Evolutionary conservation across 2,113 vertebrate species (phyloP), one percentile per base, ranked within the genome.

Genomic region (Pipa parva): DNA sequence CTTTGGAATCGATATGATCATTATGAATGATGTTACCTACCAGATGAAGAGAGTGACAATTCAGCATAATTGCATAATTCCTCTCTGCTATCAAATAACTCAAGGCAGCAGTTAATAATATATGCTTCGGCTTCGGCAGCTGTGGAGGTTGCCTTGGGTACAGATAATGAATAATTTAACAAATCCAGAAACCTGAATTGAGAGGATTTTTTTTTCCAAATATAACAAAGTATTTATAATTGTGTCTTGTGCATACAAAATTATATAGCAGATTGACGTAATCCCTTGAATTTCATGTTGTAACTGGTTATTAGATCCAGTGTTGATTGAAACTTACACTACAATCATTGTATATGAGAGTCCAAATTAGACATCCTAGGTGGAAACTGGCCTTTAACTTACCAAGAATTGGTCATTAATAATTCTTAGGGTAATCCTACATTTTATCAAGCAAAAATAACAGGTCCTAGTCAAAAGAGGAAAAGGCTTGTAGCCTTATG

Each of bases 101-200:
- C 24, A 54, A 60, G 51, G 33, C 22, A 70, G n/a, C 36, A 61
- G 46, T 70, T 61, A 70, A 60, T 68, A 68, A 70, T 70, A 60
- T 69, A 70, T 70, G 57, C 22, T 24, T 70, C 20, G 52, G 24
- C 57, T 70, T 69, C 54, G 36, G 33, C 58, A 70, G 57, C 57
- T 56, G 45, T 27, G 27, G 57, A 60, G 49, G 66, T 70, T 61
- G 66, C 57, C 20, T 31, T 70, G 66, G 66, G 66, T 70, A 60
- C 56, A 21, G 28, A 46, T 70, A 49, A 70, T 70, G 36, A 70
- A 70, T 70, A 54, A 70, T 70, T 70, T 42, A 69, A 60, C 57
- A n/a, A 70, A 61, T 54, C 33, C 25, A 70, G 57, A 61, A 49
- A 42, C 36, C 36, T 51, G 29, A 59, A 68, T 42, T 52, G 46